A percentile compares a stretch with the other conserved stretches of the same genome.
Conservation (phyloP, 1,140 invertebrate species). For the Mercenaria mercenaria region DNA sequence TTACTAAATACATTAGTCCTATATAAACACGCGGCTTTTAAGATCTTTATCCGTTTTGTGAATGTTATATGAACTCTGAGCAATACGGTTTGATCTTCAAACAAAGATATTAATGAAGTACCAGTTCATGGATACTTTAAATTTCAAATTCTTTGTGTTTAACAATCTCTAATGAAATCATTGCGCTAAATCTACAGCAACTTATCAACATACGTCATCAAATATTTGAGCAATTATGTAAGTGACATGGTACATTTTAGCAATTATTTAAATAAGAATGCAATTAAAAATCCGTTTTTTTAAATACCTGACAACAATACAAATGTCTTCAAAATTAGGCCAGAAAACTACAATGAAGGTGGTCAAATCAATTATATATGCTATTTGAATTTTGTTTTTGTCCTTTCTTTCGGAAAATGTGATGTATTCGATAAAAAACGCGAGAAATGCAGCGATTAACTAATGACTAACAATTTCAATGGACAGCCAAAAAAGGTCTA, state of each 20-base stretch:
- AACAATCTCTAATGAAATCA: background rate
- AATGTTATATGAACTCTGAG: background rate
- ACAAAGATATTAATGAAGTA: background rate
- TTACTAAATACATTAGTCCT: background rate
- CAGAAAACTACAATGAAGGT: background rate
- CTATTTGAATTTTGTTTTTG: too few species aligned
- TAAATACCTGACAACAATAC: background rate
- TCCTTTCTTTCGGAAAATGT: too few species aligned
- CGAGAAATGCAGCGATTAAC: too few species aligned
- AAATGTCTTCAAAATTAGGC: background rate
- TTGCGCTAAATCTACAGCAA: background rate
- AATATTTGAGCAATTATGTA: background rate
- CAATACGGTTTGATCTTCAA: conserved; percentile 7
- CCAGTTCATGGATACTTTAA: background rate
- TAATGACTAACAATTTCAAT: too few species aligned
- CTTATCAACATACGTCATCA: background rate
- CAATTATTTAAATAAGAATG: background rate
- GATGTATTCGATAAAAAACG: too few species aligned
- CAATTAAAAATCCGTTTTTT: background rate
- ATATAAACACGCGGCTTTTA: background rate
- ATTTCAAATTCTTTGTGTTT: background rate
- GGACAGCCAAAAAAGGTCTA: too few species aligned
- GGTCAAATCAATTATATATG: background rate
- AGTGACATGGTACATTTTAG: background rate
- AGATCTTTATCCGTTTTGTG: background rate